These are phyloP conservation scores for Ischnus inquisitorius DNA, from an alignment of 2,888 invertebrate genomes.

Conservation along the genomic window DNA sequence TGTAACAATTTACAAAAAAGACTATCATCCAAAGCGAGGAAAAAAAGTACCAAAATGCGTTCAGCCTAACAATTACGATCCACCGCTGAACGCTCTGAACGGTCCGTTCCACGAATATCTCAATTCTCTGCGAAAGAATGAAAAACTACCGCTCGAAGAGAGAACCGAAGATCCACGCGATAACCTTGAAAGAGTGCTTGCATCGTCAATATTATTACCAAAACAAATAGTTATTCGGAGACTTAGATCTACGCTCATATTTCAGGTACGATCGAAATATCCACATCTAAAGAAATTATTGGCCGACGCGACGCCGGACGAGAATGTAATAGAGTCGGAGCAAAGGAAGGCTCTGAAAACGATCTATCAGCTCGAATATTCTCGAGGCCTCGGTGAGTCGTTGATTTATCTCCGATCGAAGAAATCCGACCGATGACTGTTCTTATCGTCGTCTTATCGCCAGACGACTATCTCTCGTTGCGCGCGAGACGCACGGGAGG, in stretches of 20 bases:
- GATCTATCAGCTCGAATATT: slow-evolving; percentile 75
- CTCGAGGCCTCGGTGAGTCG: slow-evolving; percentile 65
- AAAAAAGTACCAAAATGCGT: slow-evolving; percentile 47
- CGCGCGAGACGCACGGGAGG: slow-evolving; percentile 57
- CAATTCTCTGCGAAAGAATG: slow-evolving; percentile 70
- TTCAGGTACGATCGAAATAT: slow-evolving; percentile 72
- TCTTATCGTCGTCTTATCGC: background rate
- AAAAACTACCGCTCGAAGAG: slow-evolving; percentile 61
- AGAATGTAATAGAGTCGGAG: slow-evolving; percentile 73
- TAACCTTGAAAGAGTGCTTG: slow-evolving; percentile 71
- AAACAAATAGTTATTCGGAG: too few species aligned
- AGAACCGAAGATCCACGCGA: slow-evolving; percentile 73
- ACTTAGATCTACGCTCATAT: background rate
- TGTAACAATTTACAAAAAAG: slow-evolving; percentile 75
- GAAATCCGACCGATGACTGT: background rate
- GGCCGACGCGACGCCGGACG: slow-evolving; percentile 69
- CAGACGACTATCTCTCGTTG: slow-evolving; percentile 66
- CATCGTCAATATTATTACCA: background rate
- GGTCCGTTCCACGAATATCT: slow-evolving; percentile 73
- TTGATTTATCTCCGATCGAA: background rate
- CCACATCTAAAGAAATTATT: slow-evolving; percentile 69
- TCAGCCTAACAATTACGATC: slow-evolving; percentile 55
- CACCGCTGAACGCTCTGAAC: slow-evolving; percentile 73
- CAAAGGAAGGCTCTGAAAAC: slow-evolving; percentile 70
- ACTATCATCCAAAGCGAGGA: slow-evolving; percentile 68